Conservation (phyloP, 2,888 invertebrate genomes). For the Polyploca ridens region DNA sequence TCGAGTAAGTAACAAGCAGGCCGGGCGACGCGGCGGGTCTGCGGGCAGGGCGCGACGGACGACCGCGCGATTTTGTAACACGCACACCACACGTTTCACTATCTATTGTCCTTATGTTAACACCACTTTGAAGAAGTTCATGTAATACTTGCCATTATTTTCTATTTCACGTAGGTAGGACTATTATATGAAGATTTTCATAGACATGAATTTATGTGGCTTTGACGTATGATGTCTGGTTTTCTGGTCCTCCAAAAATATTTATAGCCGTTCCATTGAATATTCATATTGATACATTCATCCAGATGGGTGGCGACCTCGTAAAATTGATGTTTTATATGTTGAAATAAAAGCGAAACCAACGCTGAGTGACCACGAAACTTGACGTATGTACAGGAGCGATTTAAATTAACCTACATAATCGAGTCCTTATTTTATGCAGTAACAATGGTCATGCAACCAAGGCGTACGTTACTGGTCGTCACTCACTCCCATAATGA, state of each 20-base stretch:
- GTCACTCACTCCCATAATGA: conserved; percentile 51
- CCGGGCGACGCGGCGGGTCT: conserved; percentile 22
- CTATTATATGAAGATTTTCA: too few relatives aligned
- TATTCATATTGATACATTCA: conserved; percentile 35
- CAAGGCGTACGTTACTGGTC: conserved; percentile 18
- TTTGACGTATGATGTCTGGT: conserved; percentile 42
- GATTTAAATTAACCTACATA: conserved; percentile 45
- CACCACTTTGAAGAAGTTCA: not conserved
- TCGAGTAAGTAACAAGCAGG: conserved; percentile 26
- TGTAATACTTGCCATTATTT: not conserved
- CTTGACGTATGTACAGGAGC: conserved; percentile 26
- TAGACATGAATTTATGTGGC: conserved; percentile 17
- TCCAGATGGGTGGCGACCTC: conserved; percentile 36
- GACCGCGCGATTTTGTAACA: conserved; percentile 34
- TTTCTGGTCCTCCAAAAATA: conserved; percentile 43
- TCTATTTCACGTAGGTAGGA: too few relatives aligned
- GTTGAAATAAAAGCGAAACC: conserved; percentile 34
- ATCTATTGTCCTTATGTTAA: not conserved
- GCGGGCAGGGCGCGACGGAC: conserved; percentile 17
- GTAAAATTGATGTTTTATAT: conserved; percentile 38
- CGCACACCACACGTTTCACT: conserved; percentile 27
- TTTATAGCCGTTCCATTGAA: conserved; percentile 48
- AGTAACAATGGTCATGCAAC: conserved; percentile 44
- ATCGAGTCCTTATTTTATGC: conserved; percentile 35
- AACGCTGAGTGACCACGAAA: conserved; percentile 17